Conservation (phyloP, 2,888 invertebrate species). For the Hirtodrosophila alboralis region DNA sequence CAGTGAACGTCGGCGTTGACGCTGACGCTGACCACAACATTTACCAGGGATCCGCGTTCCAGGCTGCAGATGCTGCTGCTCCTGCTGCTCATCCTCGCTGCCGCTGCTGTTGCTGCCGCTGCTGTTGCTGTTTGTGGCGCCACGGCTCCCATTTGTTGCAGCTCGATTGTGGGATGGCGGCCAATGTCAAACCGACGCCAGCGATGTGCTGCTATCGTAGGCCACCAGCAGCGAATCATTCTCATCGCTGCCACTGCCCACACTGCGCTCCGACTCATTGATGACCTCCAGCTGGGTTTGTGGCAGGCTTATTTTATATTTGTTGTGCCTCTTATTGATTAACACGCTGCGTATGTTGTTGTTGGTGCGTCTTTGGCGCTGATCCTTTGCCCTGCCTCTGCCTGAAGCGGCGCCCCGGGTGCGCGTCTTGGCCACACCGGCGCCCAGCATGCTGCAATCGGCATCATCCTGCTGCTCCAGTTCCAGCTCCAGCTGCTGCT, state of each 20-base stretch:
- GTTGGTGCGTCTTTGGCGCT: constrained; percentile 65
- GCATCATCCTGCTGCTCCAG: constrained; percentile 58
- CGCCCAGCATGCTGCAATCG: constrained; percentile 80
- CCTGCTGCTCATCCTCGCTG: constrained; percentile 30
- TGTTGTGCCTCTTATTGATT: constrained; percentile 81
- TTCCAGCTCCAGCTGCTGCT: constrained; percentile 49
- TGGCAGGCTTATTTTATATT: constrained; percentile 81
- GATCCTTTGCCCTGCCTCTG: constrained; percentile 50
- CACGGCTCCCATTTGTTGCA: constrained; percentile 63
- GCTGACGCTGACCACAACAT: constrained; percentile 76
- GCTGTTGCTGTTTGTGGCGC: constrained; percentile 13
- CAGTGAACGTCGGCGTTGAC: constrained; percentile 80
- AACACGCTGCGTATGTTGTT: constrained; percentile 82
- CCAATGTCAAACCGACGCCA: constrained; percentile 84
- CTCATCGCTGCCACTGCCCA: constrained; percentile 84
- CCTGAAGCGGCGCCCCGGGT: too few relatives aligned
- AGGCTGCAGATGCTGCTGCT: constrained; percentile 50
- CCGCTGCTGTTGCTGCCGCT: constrained; percentile 24
- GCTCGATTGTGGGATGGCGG: constrained; percentile 78
- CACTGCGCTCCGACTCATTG: constrained; percentile 83
- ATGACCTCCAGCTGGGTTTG: constrained; percentile 83
- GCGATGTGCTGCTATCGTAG: constrained; percentile 83
- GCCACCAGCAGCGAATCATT: constrained; percentile 84
- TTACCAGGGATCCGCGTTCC: constrained; percentile 64
- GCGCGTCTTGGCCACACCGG: constrained; percentile 24